Evolutionary conservation across 2,113 vertebrate species (phyloP).

Genomic region (Syrrhaptes paradoxus): DNA sequence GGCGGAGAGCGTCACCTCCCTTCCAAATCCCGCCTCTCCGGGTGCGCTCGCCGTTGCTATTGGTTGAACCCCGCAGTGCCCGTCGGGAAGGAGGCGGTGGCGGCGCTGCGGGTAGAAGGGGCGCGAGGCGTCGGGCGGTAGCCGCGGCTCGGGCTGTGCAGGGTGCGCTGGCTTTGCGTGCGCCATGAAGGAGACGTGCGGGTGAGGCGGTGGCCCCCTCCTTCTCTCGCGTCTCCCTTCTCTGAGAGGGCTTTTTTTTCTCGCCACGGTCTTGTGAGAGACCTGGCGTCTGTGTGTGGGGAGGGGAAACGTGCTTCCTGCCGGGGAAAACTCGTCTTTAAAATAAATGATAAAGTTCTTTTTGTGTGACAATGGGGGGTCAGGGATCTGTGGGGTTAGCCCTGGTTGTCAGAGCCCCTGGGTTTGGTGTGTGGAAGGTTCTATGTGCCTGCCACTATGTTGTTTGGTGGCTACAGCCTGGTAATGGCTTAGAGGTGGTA

Average conservation of each 20-base stretch:
- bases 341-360: accelerated
- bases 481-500: neutral
- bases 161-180: neutral
- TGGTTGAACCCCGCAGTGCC: neutral
- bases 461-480: neutral
- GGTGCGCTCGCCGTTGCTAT: neutral
- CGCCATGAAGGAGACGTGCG: conserved; percentile 36
- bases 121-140: accelerated
- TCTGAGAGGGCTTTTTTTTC: neutral
- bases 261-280: neutral
- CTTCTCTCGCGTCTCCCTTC: neutral
- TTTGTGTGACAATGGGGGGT: accelerated
- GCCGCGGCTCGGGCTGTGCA: neutral
- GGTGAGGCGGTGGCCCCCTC: neutral
- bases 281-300: no score
- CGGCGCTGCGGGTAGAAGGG: neutral
- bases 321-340: neutral
- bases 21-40: neutral
- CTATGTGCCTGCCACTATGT: neutral
- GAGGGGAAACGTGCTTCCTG: no score
- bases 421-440: accelerated
- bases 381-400: no score
- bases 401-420: accelerated
- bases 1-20: no score
- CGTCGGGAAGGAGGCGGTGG: neutral